Conservation (phyloP, 2,797 vertebrate genomes). For the Sebastes minor region DNA sequence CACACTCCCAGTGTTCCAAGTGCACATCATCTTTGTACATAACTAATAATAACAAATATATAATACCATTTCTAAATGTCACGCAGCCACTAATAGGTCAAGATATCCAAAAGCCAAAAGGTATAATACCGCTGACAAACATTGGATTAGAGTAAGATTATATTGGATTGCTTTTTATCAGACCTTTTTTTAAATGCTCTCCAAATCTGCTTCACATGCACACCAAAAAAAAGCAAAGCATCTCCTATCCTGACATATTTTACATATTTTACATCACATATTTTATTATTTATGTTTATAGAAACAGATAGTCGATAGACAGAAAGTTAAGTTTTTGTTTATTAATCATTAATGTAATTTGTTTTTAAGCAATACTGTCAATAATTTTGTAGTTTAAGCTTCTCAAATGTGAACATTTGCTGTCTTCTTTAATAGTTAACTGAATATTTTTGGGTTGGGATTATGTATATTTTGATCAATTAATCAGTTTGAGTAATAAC, state of each 20-base stretch:
- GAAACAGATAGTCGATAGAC: no score
- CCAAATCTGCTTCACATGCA: not conserved
- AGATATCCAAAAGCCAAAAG: not conserved
- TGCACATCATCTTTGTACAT: not conserved
- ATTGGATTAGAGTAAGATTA: constrained; percentile 7
- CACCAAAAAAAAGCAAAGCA: not conserved
- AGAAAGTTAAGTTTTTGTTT: no score
- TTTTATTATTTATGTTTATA: no score
- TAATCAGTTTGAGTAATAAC: no score
- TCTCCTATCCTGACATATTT: not conserved
- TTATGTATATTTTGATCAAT: no score
- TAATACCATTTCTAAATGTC: not conserved
- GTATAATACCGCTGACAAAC: not conserved
- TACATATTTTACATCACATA: no score
- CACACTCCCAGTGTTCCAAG: constrained; percentile 1
- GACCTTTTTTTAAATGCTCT: not conserved
- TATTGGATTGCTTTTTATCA: not conserved
- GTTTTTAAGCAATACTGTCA: no score
- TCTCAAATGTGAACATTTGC: no score
- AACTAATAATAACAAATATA: not conserved
- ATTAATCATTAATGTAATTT: no score
- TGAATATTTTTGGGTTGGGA: no score
- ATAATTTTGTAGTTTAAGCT: no score
- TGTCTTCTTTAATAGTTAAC: no score
- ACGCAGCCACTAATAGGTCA: not conserved